Evolutionary conservation across 2,797 vertebrate species (phyloP).

Genomic region (Ceyx erithaca): DNA sequence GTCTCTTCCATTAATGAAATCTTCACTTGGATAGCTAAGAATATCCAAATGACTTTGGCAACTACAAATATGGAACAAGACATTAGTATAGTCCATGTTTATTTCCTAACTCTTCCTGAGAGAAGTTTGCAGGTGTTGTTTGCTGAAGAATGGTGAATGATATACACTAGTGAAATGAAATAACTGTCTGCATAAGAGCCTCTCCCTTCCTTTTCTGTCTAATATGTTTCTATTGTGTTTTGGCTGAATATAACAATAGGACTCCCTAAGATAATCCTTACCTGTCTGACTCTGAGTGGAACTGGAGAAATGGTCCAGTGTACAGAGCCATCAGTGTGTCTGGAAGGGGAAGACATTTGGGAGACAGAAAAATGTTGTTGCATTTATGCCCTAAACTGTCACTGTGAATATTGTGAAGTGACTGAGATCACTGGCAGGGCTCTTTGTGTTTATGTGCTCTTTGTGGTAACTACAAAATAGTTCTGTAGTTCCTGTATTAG

Average conservation of each 20-base stretch:
- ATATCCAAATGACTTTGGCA: slow-evolving; percentile 18
- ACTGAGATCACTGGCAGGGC: not conserved
- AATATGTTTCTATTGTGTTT: not conserved
- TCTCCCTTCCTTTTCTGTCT: not conserved
- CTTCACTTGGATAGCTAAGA: not conserved
- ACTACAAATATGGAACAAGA: not conserved
- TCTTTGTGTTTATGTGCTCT: not conserved
- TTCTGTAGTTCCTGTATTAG: not conserved
- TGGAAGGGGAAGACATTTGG: not conserved
- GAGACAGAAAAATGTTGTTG: not conserved
- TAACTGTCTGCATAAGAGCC: not conserved
- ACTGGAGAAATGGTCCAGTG: not conserved
- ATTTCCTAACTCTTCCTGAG: not conserved
- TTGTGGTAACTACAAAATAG: not conserved
- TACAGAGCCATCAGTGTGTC: not conserved
- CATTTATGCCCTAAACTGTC: too few relatives aligned
- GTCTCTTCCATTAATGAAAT: slow-evolving; percentile 3
- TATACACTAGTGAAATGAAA: not conserved
- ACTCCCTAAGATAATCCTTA: not conserved
- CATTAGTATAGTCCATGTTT: not conserved
- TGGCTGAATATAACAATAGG: not conserved
- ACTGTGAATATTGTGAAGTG: too few relatives aligned
- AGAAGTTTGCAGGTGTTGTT: not conserved
- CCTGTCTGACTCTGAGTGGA: not conserved
- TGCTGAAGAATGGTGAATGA: not conserved